Conservation (phyloP, 2,113 vertebrate genomes). For the Rattus norvegicus region DNA sequence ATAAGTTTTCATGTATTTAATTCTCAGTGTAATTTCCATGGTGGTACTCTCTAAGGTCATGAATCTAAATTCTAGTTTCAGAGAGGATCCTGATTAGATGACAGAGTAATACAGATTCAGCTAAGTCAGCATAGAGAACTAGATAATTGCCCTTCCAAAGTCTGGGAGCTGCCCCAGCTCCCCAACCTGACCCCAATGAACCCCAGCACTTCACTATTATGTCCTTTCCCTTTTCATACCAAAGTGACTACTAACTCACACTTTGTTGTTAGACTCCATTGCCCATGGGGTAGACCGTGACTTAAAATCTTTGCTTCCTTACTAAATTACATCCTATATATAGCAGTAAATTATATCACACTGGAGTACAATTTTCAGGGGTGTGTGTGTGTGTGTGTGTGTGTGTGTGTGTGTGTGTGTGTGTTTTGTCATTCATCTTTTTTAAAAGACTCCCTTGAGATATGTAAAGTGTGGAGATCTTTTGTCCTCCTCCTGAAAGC, state of each 20-base stretch:
- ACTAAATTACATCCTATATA: background rate
- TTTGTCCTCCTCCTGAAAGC: background rate
- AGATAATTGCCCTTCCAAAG: background rate
- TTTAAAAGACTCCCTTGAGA: slow-evolving; percentile 5
- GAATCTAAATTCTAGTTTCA: background rate
- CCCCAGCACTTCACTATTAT: background rate
- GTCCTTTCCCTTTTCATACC: background rate
- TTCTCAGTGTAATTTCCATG: background rate
- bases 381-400: no score
- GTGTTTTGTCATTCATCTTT: no score
- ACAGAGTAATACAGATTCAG: background rate
- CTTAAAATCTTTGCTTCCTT: background rate
- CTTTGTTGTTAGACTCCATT: background rate
- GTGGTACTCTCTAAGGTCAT: background rate
- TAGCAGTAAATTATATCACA: background rate
- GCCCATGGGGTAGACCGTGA: background rate
- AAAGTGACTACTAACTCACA: background rate
- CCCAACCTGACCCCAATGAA: no score
- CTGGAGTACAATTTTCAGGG: background rate
- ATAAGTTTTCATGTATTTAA: background rate
- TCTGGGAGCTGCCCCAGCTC: no score
- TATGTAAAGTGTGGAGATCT: background rate
- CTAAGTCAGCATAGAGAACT: background rate
- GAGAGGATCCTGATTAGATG: background rate
- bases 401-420: background rate